phyloP scores from a whole-genome alignment of 2,888 invertebrate genomes.

The Andrena praecox region DNA sequence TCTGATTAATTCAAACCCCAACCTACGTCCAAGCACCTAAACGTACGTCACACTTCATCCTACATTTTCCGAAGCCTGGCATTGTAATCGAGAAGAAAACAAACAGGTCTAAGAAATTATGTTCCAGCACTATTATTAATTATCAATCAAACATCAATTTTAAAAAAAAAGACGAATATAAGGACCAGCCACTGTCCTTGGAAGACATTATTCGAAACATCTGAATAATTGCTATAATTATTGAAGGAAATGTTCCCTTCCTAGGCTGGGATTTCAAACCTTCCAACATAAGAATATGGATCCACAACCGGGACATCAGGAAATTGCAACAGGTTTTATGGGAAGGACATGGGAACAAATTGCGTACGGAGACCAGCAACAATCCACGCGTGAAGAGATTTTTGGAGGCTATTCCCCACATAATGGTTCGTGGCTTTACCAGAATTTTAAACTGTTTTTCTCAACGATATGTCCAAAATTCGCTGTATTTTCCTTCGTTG shows the following conservation, averaged over 20 bases:
- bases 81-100: background rate
- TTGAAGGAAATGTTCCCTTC: background rate
- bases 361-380: constrained; percentile 93
- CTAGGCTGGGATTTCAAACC: constrained; percentile 92
- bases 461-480: background rate
- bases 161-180: background rate
- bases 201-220: background rate
- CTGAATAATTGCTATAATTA: background rate
- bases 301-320: constrained; percentile 95
- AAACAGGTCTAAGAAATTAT: background rate
- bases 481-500: too few relatives aligned
- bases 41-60: background rate
- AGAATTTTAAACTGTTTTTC: background rate
- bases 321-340: constrained; percentile 95
- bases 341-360: constrained; percentile 94
- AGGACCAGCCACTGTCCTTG: background rate
- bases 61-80: background rate
- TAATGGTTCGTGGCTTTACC: constrained; percentile 89
- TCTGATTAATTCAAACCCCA: background rate
- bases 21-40: background rate
- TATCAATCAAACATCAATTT: constrained; percentile 4
- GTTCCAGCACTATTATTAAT: background rate
- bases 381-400: constrained; percentile 94
- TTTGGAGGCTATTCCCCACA: constrained; percentile 96
- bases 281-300: constrained; percentile 97